These are phyloP conservation scores for Pangasius mekongensis DNA, from an alignment of 2,797 vertebrate genomes.

Conservation along the genomic window DNA sequence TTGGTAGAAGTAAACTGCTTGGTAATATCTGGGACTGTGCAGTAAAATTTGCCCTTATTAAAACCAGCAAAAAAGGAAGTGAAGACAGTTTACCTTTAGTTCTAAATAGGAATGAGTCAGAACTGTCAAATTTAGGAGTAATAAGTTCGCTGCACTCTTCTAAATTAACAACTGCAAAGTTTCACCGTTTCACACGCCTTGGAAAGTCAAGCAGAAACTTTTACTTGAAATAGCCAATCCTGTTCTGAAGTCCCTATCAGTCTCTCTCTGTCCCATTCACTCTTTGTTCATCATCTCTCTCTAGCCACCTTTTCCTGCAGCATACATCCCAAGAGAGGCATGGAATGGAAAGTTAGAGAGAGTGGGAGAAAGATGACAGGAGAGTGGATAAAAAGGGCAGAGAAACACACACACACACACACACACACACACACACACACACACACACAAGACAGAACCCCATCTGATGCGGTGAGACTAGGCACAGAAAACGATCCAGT, in stretches of 20 bases:
- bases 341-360: slow-evolving; percentile 67
- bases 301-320: neutral
- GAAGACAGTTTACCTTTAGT: neutral
- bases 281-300: neutral
- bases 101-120: neutral
- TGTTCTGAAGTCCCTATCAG: no score
- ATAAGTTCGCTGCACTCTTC: neutral
- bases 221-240: neutral
- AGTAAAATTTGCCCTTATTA: neutral
- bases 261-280: neutral
- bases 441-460: neutral
- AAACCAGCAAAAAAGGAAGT: neutral
- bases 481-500: neutral
- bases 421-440: neutral
- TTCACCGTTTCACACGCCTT: neutral
- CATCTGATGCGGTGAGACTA: neutral
- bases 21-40: neutral
- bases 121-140: neutral
- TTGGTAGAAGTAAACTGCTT: neutral
- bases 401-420: neutral
- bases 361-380: slow-evolving; percentile 67
- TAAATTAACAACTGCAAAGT: neutral
- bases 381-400: slow-evolving; percentile 67
- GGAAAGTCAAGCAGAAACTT: neutral
- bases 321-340: slow-evolving; percentile 2